Evolutionary conservation across 2,113 vertebrate genomes (phyloP).

Genomic region (Pseudopodoces humilis): DNA sequence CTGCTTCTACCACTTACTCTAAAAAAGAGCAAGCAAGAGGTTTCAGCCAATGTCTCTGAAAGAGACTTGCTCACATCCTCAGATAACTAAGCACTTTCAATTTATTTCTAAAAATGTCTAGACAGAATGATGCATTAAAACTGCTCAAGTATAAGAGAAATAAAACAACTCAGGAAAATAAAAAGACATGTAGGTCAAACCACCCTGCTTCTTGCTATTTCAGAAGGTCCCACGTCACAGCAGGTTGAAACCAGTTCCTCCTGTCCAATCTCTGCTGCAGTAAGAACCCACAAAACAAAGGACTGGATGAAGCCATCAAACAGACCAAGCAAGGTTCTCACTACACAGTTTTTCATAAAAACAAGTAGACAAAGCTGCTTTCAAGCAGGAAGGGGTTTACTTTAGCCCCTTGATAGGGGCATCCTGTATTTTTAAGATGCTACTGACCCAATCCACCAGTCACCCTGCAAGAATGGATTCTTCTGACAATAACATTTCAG

Average conservation of each 20-base stretch:
- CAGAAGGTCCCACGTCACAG: neutral
- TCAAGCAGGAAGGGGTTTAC: neutral
- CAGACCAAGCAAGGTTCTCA: neutral
- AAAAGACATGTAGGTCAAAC: neutral
- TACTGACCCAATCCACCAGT: neutral
- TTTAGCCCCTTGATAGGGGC: neutral
- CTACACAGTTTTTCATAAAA: neutral
- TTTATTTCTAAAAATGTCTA: neutral
- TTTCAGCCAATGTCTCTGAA: neutral
- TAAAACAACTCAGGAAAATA: slow-evolving; percentile 11
- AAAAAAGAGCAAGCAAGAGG: neutral
- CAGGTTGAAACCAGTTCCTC: neutral
- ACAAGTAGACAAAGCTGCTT: slow-evolving; percentile 3
- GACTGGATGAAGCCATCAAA: neutral
- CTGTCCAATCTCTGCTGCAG: neutral
- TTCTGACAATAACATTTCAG: neutral
- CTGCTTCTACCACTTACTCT: neutral
- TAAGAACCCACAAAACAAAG: neutral
- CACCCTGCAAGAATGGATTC: neutral
- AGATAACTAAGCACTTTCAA: neutral
- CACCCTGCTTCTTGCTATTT: slow-evolving; percentile 3
- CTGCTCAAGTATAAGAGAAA: slow-evolving; percentile 44
- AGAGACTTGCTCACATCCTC: neutral
- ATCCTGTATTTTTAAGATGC: neutral
- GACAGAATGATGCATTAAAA: neutral